A percentile compares a stretch with the other conserved stretches of the same genome.
phyloP scores from a whole-genome alignment of 1,140 invertebrate species.

The Pseudomyrmex gracilis region DNA sequence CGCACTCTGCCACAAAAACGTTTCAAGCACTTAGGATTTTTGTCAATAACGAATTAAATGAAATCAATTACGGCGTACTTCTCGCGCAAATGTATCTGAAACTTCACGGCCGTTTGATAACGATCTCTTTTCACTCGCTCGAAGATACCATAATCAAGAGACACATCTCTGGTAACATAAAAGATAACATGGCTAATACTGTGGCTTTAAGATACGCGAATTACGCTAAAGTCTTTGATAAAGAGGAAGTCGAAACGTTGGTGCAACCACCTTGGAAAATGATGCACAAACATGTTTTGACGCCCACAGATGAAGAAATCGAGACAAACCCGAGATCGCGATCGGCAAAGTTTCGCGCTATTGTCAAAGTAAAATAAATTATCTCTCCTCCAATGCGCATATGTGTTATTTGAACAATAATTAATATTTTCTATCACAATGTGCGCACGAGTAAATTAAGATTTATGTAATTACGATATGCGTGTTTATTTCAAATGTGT shows the following conservation, averaged over 20 bases:
- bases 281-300: slow-evolving; percentile 93
- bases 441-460: slow-evolving; percentile 12
- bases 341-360: slow-evolving; percentile 95
- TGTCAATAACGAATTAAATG: slow-evolving; percentile 98
- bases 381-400: background rate
- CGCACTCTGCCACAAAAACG: slow-evolving; percentile 95
- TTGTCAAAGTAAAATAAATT: slow-evolving; percentile 88
- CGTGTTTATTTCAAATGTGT: slow-evolving; percentile 27
- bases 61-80: slow-evolving; percentile 95
- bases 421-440: background rate
- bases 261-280: slow-evolving; percentile 90
- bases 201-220: slow-evolving; percentile 89
- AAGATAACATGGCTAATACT: slow-evolving; percentile 88
- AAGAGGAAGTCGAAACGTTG: slow-evolving; percentile 87
- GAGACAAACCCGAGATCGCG: slow-evolving; percentile 92
- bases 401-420: slow-evolving; percentile 8
- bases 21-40: slow-evolving; percentile 98
- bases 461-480: background rate
- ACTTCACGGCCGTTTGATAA: slow-evolving; percentile 91
- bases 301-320: slow-evolving; percentile 91
- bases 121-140: slow-evolving; percentile 96
- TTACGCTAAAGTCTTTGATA: slow-evolving; percentile 85
- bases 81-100: slow-evolving; percentile 92
- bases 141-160: slow-evolving; percentile 98
- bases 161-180: slow-evolving; percentile 92